Percentiles rank a stretch among this genome's conserved stretches.
Evolutionary conservation across 2,888 invertebrate genomes (phyloP).

Genomic region (Eilema depressum): DNA sequence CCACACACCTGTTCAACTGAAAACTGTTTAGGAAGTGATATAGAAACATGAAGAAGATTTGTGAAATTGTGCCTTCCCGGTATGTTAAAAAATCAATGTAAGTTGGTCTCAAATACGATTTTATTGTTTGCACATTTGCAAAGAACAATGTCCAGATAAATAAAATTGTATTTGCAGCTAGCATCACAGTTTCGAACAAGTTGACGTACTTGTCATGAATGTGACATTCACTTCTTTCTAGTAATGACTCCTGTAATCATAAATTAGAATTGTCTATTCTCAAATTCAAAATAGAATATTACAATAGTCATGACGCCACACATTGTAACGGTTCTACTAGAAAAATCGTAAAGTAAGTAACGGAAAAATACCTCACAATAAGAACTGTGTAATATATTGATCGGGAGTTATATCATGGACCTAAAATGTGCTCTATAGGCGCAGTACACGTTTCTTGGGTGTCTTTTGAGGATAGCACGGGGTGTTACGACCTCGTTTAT

Average conservation of each 20-base stretch:
- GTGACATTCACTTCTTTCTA: neutral
- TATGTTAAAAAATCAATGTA: neutral
- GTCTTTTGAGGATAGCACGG: no score
- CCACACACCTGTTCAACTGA: neutral
- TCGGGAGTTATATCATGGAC: no score
- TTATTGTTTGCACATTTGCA: no score
- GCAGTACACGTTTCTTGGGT: no score
- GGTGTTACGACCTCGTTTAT: no score
- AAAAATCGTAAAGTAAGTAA: neutral
- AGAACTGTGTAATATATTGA: neutral
- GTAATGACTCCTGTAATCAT: no score
- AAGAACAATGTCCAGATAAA: neutral
- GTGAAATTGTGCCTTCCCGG: slow-evolving; percentile 9
- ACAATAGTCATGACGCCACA: neutral
- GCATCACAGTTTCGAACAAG: neutral
- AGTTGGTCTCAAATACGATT: neutral
- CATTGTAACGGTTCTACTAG: no score
- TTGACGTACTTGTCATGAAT: no score
- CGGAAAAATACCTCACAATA: neutral
- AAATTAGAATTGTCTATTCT: neutral
- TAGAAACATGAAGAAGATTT: neutral
- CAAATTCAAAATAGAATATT: neutral
- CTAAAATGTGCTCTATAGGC: no score
- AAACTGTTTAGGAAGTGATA: neutral
- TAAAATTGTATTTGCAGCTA: neutral